A percentile compares a stretch with the other conserved stretches of the same genome.
Conservation (phyloP, 2,797 vertebrate species). For the Threskiornis aethiopicus region DNA sequence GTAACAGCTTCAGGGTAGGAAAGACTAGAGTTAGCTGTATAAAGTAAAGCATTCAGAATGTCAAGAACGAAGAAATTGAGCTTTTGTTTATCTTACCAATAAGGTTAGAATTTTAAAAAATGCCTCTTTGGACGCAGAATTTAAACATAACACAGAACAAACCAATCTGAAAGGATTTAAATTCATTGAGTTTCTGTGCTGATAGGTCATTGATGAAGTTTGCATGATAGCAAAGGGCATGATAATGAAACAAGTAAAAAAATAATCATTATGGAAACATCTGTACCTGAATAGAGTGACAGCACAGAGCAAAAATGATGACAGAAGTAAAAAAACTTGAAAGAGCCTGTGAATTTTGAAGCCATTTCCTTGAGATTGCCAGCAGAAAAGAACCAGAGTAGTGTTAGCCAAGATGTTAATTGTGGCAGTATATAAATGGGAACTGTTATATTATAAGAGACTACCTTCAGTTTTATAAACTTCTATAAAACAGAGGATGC, state of each 20-base stretch:
- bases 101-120: not conserved
- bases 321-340: rapidly evolving
- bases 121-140: not conserved
- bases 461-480: not conserved
- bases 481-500: not conserved
- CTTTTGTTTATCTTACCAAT: not conserved
- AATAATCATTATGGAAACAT: not conserved
- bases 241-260: not conserved
- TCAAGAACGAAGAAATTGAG: not conserved
- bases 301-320: not conserved
- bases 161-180: not conserved
- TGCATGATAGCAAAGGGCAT: not conserved
- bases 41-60: not conserved
- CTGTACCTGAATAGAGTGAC: not conserved
- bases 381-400: not conserved
- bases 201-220: not conserved
- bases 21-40: rapidly evolving
- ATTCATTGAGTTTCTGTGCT: not conserved
- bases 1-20: not conserved
- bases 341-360: not conserved
- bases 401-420: not conserved
- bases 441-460: not conserved
- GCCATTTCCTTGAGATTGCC: not conserved
- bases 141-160: not conserved
- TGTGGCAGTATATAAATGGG: rapidly evolving